A percentile compares a stretch with the other conserved stretches of the same genome.
Conservation (phyloP, 2,797 vertebrate species). For the Florisuga fusca region DNA sequence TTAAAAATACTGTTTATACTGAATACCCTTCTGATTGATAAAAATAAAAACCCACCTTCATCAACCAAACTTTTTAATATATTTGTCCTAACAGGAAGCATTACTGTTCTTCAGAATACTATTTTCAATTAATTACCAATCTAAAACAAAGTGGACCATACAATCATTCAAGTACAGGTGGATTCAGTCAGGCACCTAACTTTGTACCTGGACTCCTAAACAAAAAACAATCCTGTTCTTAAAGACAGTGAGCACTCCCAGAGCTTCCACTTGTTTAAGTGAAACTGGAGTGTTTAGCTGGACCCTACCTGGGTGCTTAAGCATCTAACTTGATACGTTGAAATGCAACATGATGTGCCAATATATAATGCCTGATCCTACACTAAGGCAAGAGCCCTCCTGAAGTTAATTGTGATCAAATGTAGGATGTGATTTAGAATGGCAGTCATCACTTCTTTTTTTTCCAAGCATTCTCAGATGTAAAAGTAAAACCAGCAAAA, state of each 20-base stretch:
- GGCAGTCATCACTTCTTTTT: neutral
- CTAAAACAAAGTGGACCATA: neutral
- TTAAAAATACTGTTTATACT: neutral
- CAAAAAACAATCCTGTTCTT: neutral
- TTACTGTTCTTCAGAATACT: neutral
- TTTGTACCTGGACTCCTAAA: neutral
- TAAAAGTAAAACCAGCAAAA: constrained; percentile 2
- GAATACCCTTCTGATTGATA: neutral
- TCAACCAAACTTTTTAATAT: neutral
- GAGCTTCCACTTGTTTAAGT: neutral
- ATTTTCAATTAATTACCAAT: neutral
- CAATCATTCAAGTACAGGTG: neutral
- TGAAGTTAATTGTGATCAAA: neutral
- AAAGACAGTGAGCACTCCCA: neutral
- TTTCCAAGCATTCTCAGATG: neutral
- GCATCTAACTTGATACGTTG: neutral
- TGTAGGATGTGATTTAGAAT: neutral
- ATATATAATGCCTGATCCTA: neutral
- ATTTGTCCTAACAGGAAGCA: neutral
- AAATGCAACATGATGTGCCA: neutral
- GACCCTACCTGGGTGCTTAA: neutral
- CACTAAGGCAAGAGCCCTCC: neutral
- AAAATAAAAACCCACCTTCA: neutral
- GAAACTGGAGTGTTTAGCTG: neutral
- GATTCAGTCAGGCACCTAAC: neutral